Evolutionary conservation across 1,140 invertebrate genomes (phyloP).

Genomic region (Neodiprion virginianus): DNA sequence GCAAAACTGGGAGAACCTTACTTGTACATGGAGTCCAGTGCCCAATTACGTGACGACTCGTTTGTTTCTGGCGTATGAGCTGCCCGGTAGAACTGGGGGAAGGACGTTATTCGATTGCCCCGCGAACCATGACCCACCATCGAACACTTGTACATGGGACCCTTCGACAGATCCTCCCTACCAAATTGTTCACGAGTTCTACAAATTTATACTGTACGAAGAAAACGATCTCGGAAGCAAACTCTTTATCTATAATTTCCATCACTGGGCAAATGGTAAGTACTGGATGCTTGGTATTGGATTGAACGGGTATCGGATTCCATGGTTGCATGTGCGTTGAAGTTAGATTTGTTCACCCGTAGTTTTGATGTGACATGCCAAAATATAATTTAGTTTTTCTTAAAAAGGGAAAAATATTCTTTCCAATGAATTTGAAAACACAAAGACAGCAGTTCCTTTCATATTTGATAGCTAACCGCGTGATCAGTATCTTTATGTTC

Average conservation of each 20-base stretch:
- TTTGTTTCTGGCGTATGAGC: slow-evolving; percentile 63
- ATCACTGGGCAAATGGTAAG: slow-evolving; percentile 69
- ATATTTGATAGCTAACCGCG: too few relatives aligned
- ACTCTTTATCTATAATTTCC: slow-evolving; percentile 60
- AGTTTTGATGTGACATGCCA: not conserved
- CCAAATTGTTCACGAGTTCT: slow-evolving; percentile 64
- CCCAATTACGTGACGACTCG: slow-evolving; percentile 63
- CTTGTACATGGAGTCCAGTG: slow-evolving; percentile 68
- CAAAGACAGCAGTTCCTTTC: not conserved
- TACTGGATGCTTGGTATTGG: not conserved
- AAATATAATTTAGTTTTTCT: not conserved
- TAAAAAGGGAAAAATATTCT: not conserved
- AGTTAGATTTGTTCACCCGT: too few relatives aligned
- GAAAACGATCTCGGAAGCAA: slow-evolving; percentile 65
- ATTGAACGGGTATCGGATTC: too few relatives aligned
- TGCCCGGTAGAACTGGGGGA: slow-evolving; percentile 52
- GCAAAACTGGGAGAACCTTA: slow-evolving; percentile 71
- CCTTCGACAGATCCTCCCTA: slow-evolving; percentile 66
- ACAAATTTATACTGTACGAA: slow-evolving; percentile 63
- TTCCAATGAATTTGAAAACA: slow-evolving; percentile 8
- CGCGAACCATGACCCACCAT: slow-evolving; percentile 26
- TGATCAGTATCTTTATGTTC: too few relatives aligned
- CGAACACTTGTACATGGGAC: slow-evolving; percentile 64
- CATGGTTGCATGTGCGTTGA: too few relatives aligned
- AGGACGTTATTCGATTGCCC: slow-evolving; percentile 51